phyloP scores from a whole-genome alignment of 2,888 invertebrate species.

The Spodoptera picta region DNA sequence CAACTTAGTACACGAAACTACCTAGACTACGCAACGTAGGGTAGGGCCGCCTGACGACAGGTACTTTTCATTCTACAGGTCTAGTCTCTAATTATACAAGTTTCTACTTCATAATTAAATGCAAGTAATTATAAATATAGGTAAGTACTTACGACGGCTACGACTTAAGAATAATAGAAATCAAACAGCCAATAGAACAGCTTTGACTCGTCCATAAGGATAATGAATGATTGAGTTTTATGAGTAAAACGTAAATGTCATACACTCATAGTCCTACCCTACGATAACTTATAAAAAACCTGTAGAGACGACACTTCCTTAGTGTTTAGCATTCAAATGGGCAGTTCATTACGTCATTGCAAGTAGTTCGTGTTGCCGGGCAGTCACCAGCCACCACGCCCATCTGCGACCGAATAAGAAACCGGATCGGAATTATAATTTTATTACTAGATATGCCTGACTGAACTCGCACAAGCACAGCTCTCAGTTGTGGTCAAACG shows the following conservation, averaged over 20 bases:
- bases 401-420: slow-evolving; percentile 60
- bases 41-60: neutral
- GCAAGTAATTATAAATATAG: slow-evolving; percentile 10
- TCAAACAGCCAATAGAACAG: slow-evolving; percentile 9
- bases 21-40: neutral
- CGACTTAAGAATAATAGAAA: neutral
- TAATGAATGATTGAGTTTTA: slow-evolving; percentile 4
- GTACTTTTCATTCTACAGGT: neutral
- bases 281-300: slow-evolving; percentile 21
- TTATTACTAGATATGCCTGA: slow-evolving; percentile 43
- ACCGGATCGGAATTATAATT: slow-evolving; percentile 55
- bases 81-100: neutral
- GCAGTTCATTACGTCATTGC: slow-evolving; percentile 57
- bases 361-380: slow-evolving; percentile 55
- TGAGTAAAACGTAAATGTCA: slow-evolving; percentile 18
- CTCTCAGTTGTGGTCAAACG: slow-evolving; percentile 8
- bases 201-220: slow-evolving; percentile 18
- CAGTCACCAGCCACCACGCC: slow-evolving; percentile 64
- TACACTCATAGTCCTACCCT: slow-evolving; percentile 6
- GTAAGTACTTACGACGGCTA: neutral
- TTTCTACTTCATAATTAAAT: slow-evolving; percentile 13
- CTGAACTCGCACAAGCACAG: slow-evolving; percentile 37
- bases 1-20: slow-evolving; percentile 17
- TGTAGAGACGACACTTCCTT: slow-evolving; percentile 55
- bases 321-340: slow-evolving; percentile 59